Base-by-base conservation (phyloP, 2,888 invertebrate genomes). In the Caradrina kadenii region DNA sequence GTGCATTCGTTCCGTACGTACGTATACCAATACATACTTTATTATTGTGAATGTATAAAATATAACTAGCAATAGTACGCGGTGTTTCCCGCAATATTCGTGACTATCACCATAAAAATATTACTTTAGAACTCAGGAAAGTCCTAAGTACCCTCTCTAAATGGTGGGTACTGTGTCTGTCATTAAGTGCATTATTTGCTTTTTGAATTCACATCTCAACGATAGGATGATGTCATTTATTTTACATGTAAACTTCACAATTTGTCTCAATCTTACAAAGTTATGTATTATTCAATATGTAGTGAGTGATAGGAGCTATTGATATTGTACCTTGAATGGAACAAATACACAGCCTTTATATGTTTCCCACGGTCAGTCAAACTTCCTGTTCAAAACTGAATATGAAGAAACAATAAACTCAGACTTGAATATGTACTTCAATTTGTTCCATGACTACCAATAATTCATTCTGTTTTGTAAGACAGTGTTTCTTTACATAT, bases 1-100 rank as follows among this genome's bases (percentile, higher is more conserved):
- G 86, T 87, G 80, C 77, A 78, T 76, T 79, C 66, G 72, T 76
- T 76, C 63, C 81, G 63, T 75, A 61, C 76, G 61, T 76, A 61
- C 76, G 58, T 74, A 55, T 76, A 72, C 55, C 65, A 82, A 84
- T 80, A 79, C 67, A 75, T 80, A 80, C 69, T 65, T 63, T 60
- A 58, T 19, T 68, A 53, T 55, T 73, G 58, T 73, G 55, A 81
- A 71, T 80, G 66, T 82, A 69, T 69, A 73, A 66, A 80, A 73
- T 79, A 64, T 66, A 66, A 63, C 68, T 70, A 82, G 54, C 54
- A 50, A 22, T 68, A 60, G 39, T 68, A 49, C 19, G 55, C 58
- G 53, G 69, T 49, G 45, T 63, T 69, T 69, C 69, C 59, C 62
- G 55, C 62, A 65, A 22, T 78, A 56, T 50, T 56, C 19, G 22